A percentile compares a stretch with the other conserved stretches of the same genome.
These are phyloP conservation scores for Apodemia hepburni DNA, from an alignment of 2,888 invertebrate species.

Conservation along the genomic window DNA sequence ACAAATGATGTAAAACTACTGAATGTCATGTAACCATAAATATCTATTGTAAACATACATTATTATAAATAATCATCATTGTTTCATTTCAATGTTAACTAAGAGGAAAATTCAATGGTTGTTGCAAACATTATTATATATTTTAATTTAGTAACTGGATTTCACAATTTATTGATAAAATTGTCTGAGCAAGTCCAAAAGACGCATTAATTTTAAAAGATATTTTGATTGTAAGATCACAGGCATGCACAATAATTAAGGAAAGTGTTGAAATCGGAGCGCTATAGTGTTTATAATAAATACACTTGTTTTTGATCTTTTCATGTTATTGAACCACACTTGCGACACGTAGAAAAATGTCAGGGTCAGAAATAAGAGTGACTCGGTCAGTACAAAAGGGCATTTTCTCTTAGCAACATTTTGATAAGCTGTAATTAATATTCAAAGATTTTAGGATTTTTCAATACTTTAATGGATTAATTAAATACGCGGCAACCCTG, in stretches of 20 bases:
- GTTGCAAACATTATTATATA: not conserved
- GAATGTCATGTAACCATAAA: too few species aligned
- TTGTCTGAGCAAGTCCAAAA: slow-evolving; percentile 34
- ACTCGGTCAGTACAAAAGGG: slow-evolving; percentile 50
- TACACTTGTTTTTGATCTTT: slow-evolving; percentile 55
- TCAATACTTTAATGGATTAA: slow-evolving; percentile 15
- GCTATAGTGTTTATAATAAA: slow-evolving; percentile 39
- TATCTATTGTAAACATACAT: too few species aligned
- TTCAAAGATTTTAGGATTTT: not conserved
- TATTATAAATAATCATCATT: too few species aligned
- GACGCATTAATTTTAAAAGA: slow-evolving; percentile 36
- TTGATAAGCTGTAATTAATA: slow-evolving; percentile 11
- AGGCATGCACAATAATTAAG: slow-evolving; percentile 42
- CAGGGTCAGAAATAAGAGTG: slow-evolving; percentile 59
- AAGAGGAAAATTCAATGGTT: not conserved
- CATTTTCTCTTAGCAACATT: slow-evolving; percentile 36
- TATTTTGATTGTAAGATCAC: slow-evolving; percentile 20
- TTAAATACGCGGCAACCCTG: slow-evolving; percentile 23
- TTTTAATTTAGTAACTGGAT: slow-evolving; percentile 17
- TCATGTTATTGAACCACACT: slow-evolving; percentile 49
- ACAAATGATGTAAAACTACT: too few species aligned
- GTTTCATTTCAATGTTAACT: not conserved
- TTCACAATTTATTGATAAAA: slow-evolving; percentile 27
- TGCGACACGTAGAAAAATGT: slow-evolving; percentile 59
- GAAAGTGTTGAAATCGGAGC: slow-evolving; percentile 56